Percentiles rank a stretch among this genome's conserved stretches.
These are phyloP conservation scores for Poecilia velifera DNA, from an alignment of 2,797 vertebrate genomes.

Conservation along the genomic window DNA sequence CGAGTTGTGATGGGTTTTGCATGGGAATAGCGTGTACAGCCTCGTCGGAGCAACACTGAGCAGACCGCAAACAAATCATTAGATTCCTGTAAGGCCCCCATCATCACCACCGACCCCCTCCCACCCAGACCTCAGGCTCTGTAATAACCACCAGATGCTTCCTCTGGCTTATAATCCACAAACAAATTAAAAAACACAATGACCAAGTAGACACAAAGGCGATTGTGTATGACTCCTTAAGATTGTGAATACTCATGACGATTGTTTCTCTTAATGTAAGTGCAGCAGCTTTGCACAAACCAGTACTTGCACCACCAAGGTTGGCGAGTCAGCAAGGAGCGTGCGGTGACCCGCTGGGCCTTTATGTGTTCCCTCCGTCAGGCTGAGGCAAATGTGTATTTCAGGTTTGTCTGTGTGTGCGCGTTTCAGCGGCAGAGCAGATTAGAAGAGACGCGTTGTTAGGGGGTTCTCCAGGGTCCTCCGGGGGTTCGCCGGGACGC, in stretches of 20 bases:
- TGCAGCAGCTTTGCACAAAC: conserved; percentile 41
- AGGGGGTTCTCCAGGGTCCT: too few species aligned
- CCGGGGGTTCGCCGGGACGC: conserved; percentile 38
- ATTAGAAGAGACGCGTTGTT: conserved; percentile 60
- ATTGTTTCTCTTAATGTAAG: conserved; percentile 52
- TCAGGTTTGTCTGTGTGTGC: conserved; percentile 31
- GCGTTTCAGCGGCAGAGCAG: conserved; percentile 39
- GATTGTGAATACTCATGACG: conserved; percentile 27
- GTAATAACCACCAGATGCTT: conserved; percentile 72
- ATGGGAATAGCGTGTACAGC: conserved; percentile 47
- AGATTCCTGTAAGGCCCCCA: conserved; percentile 36
- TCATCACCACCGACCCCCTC: conserved; percentile 16
- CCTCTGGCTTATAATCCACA: conserved; percentile 46
- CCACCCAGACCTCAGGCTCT: conserved; percentile 47
- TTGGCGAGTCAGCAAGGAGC: conserved; percentile 49
- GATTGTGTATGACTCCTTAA: conserved; percentile 9
- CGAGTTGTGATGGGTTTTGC: conserved; percentile 37
- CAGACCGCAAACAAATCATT: conserved; percentile 60
- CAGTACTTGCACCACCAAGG: conserved; percentile 46
- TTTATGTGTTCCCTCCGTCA: conserved; percentile 63
- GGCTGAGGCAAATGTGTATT: conserved; percentile 49
- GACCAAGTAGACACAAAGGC: conserved; percentile 29
- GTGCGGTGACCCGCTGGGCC: conserved; percentile 58
- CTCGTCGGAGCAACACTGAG: conserved; percentile 34
- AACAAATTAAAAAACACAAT: conserved; percentile 65